These are phyloP conservation scores for Listronotus bonariensis DNA, from an alignment of 1,140 invertebrate species.

Conservation along the genomic window DNA sequence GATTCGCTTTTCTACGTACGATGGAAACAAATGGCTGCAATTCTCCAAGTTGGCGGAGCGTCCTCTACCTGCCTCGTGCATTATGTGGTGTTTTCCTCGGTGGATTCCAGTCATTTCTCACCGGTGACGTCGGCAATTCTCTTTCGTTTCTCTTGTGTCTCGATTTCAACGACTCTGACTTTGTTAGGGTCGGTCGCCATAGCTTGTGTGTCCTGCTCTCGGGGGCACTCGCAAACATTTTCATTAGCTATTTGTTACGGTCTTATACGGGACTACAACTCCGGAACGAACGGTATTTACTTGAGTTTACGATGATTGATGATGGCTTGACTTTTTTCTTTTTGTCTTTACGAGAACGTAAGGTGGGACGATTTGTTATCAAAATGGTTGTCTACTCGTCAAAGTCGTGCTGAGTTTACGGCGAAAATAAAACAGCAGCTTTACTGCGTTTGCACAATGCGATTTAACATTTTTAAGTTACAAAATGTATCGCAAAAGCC, in stretches of 20 bases:
- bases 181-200: conserved; percentile 42
- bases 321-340: conserved; percentile 24
- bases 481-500: too few species aligned
- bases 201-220: conserved; percentile 30
- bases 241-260: conserved; percentile 54
- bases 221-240: conserved; percentile 48
- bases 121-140: conserved; percentile 50
- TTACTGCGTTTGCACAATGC: neutral
- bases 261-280: conserved; percentile 36
- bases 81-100: conserved; percentile 47
- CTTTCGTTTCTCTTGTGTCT: conserved; percentile 46
- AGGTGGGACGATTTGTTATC: conserved; percentile 36
- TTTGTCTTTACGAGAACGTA: conserved; percentile 34
- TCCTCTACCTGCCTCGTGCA: conserved; percentile 47
- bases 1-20: conserved; percentile 43
- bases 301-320: conserved; percentile 38
- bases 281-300: conserved; percentile 36
- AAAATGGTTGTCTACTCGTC: conserved; percentile 29
- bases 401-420: conserved; percentile 27
- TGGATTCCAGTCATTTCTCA: conserved; percentile 49
- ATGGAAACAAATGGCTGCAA: conserved; percentile 53
- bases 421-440: conserved; percentile 23
- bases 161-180: conserved; percentile 48
- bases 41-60: conserved; percentile 47
- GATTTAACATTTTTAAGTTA: too few species aligned